A percentile compares a stretch with the other conserved stretches of the same genome.
Evolutionary conservation across 2,113 vertebrate species (phyloP).

Genomic region (Odontophorus gujanensis): DNA sequence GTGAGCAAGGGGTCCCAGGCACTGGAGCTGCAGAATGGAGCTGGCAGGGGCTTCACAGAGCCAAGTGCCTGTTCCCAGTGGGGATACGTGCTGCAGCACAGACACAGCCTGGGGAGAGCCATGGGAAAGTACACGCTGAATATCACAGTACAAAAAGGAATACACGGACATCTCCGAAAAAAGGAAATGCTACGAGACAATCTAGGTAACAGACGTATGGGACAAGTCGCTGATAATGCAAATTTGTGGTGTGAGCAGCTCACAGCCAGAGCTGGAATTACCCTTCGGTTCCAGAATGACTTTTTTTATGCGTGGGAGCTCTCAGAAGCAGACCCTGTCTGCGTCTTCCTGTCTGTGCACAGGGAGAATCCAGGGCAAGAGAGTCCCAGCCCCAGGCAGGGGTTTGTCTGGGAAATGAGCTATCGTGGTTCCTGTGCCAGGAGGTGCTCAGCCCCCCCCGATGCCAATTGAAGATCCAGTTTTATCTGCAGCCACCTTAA

Average conservation of each 20-base stretch:
- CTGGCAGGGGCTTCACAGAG: neutral
- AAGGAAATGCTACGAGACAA: neutral
- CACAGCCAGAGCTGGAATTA: neutral
- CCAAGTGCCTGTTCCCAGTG: neutral
- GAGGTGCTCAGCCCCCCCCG: fast-evolving
- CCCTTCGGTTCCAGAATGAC: neutral
- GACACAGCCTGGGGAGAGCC: fast-evolving
- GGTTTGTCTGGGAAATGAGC: neutral
- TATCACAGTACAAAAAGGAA: fast-evolving
- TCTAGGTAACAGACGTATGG: neutral
- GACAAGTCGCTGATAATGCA: neutral
- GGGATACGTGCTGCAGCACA: neutral
- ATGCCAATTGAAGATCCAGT: fast-evolving
- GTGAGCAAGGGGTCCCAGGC: neutral
- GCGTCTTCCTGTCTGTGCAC: neutral
- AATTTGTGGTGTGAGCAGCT: fast-evolving
- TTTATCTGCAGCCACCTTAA: fast-evolving
- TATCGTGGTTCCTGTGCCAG: fast-evolving
- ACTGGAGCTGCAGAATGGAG: neutral
- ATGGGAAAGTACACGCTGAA: neutral
- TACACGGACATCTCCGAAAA: fast-evolving
- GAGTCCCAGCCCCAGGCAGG: neutral
- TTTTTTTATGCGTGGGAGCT: fast-evolving
- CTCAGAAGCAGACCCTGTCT: neutral
- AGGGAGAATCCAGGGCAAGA: neutral